Evolutionary conservation across 2,113 vertebrate genomes (phyloP).

Genomic region (Oryzias woworae): DNA sequence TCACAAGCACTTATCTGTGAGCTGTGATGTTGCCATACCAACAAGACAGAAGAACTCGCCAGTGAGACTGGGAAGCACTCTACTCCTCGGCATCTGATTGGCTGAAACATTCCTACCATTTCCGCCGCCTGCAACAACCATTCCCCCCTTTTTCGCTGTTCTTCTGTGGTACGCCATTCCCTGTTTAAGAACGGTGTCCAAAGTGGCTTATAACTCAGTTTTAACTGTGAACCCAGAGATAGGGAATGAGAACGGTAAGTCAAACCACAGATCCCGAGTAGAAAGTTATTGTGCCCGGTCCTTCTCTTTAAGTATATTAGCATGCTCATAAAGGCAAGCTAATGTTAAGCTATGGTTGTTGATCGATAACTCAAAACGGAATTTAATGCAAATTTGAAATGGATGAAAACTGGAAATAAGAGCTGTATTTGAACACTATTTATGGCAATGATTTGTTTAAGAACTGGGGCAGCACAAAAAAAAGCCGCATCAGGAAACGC

Average conservation of each 20-base stretch:
- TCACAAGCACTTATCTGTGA: background rate
- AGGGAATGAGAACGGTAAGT: conserved; percentile 24
- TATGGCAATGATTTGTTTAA: background rate
- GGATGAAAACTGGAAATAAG: background rate
- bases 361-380: background rate
- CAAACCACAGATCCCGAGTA: background rate
- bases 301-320: background rate
- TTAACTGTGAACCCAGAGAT: background rate
- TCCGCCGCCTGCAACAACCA: conserved; percentile 18
- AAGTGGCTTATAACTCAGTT: background rate
- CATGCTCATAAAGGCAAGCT: conserved; percentile 35
- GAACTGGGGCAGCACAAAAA: background rate
- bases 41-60: conserved; percentile 3
- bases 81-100: conserved; percentile 32
- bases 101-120: conserved; percentile 7
- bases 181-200: background rate
- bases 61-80: conserved; percentile 24
- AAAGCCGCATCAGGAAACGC: too few species aligned
- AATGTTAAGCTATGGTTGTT: conserved; percentile 17
- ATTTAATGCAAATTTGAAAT: too few species aligned
- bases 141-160: background rate
- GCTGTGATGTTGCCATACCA: background rate
- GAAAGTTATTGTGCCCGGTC: conserved; percentile 45
- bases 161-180: background rate
- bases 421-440: background rate